These are phyloP conservation scores for Erannis defoliaria DNA, from an alignment of 2,888 invertebrate genomes.

Conservation along the genomic window DNA sequence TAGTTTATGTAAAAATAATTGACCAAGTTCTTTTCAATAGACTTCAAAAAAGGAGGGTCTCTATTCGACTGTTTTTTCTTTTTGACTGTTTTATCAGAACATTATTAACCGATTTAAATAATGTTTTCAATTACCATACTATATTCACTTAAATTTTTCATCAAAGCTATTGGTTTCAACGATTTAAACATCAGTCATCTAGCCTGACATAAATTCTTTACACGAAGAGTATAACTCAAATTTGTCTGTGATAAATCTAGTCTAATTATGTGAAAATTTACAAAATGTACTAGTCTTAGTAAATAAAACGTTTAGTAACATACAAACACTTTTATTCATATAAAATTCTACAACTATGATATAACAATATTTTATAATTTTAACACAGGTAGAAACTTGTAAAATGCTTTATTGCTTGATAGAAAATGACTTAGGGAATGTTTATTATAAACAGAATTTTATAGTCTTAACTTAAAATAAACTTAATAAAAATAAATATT, in stretches of 20 bases:
- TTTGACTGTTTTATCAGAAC: too few relatives aligned
- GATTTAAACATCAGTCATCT: too few relatives aligned
- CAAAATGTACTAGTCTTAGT: conserved; percentile 13
- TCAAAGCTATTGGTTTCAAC: too few relatives aligned
- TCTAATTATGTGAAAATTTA: background rate
- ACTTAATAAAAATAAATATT: conserved; percentile 24
- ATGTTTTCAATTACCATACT: too few relatives aligned
- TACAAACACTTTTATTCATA: conserved; percentile 60
- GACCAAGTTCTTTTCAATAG: too few relatives aligned
- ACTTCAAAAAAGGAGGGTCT: too few relatives aligned
- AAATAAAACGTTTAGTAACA: conserved; percentile 46
- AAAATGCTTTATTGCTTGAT: conserved; percentile 23
- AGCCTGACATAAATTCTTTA: too few relatives aligned
- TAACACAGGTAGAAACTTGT: conserved; percentile 17
- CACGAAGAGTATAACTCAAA: background rate
- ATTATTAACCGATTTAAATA: too few relatives aligned
- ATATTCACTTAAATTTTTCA: too few relatives aligned
- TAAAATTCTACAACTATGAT: conserved; percentile 47
- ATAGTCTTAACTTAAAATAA: conserved; percentile 13
- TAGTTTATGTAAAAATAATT: too few relatives aligned
- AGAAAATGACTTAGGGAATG: conserved; percentile 31
- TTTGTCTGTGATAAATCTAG: conserved; percentile 53
- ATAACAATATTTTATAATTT: conserved; percentile 39
- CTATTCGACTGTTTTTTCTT: too few relatives aligned
- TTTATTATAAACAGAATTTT: conserved; percentile 13